A percentile compares a stretch with the other conserved stretches of the same genome.
These are phyloP conservation scores for Propithecus perrieri DNA, from an alignment of 2,797 vertebrate species.

Conservation along the genomic window DNA sequence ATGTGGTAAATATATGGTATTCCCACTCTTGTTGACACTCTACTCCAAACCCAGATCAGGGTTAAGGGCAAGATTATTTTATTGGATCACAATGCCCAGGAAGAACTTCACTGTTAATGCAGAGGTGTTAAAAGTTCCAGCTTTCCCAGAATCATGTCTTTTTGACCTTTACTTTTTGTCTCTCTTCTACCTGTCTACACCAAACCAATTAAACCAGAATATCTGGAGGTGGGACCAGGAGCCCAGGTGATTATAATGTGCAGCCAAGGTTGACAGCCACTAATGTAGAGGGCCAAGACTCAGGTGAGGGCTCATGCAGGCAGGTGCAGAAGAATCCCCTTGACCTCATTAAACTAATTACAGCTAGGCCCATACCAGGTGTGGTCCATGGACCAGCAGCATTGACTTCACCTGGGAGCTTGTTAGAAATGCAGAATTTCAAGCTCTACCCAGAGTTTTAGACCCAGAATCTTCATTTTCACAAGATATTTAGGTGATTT, in stretches of 20 bases:
- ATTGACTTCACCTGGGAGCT: not conserved
- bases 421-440: conserved; percentile 11
- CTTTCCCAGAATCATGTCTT: not conserved
- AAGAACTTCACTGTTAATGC: not conserved
- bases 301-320: not conserved
- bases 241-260: not conserved
- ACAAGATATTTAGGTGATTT: not conserved
- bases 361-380: not conserved
- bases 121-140: not conserved
- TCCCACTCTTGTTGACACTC: not conserved
- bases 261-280: not conserved
- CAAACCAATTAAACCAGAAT: not conserved
- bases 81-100: not conserved
- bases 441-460: not conserved
- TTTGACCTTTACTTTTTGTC: not conserved
- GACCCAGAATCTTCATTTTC: not conserved
- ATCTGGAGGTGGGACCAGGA: not conserved
- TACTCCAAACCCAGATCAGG: not conserved
- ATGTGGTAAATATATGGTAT: too few relatives aligned
- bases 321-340: not conserved
- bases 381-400: not conserved
- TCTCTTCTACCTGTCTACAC: not conserved
- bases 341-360: not conserved
- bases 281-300: not conserved
- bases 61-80: not conserved